Evolutionary conservation across 2,888 invertebrate genomes (phyloP).

Genomic region (Tillus elongatus): DNA sequence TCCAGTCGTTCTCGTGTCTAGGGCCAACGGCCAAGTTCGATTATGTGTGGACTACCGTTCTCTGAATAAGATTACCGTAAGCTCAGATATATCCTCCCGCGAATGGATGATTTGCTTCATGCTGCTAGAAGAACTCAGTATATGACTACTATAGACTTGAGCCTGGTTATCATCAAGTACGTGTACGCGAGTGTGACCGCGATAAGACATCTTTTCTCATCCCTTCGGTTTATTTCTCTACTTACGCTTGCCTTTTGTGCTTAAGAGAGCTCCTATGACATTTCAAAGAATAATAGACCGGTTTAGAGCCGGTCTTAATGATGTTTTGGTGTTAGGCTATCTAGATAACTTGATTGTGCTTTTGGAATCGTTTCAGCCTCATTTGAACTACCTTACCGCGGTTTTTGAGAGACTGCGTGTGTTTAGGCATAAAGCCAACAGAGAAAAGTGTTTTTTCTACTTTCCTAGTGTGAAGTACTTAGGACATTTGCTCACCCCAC

Average conservation of each 20-base stretch:
- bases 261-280: no score
- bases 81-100: no score
- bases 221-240: no score
- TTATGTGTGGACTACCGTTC: slow-evolving; percentile 27
- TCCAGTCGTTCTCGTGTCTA: slow-evolving; percentile 23
- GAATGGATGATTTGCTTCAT: no score
- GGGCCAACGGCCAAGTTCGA: slow-evolving; percentile 25
- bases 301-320: background rate
- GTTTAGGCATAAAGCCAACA: background rate
- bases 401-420: slow-evolving; percentile 1
- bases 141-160: no score
- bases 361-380: background rate
- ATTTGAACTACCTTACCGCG: background rate
- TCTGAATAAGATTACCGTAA: slow-evolving; percentile 25
- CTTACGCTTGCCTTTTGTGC: no score
- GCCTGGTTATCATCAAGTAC: no score
- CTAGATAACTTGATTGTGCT: slow-evolving; percentile 1
- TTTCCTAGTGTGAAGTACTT: background rate
- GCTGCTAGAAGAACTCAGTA: no score
- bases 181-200: no score
- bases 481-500: background rate
- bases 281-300: no score
- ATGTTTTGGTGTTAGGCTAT: background rate
- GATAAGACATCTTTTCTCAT: no score
- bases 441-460: background rate